Base-by-base conservation (phyloP, 2,888 invertebrate species). In the Mythimna lalbum region DNA sequence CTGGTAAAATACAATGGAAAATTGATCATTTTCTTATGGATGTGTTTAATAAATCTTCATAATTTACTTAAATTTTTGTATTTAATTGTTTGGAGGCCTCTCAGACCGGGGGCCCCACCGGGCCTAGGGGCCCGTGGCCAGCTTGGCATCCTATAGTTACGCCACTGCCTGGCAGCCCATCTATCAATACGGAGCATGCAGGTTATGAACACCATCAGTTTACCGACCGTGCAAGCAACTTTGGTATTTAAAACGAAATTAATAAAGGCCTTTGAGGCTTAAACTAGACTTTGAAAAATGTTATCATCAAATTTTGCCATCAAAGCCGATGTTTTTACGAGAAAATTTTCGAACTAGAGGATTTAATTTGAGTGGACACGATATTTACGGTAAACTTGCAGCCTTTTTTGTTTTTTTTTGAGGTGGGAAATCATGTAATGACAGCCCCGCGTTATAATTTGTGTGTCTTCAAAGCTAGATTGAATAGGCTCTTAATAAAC, bases 231-330 rank as follows among this genome's bases (percentile, higher is more conserved):
- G 7, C 47, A 72, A 62, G 47, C 49, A 63, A 70, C 43, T 64
- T 74, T 63, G 60, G 63, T 61, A 66, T 78, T 78, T 65, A 63
- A 62, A 69, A 55, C 62, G 39, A 50, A 65, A 71, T 71, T 71
- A 60, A 65, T 60, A 75, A 68, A 65, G 64, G 49, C 21, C 69
- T 78, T 67, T 73, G 63, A 39, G 7, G 79, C 78, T 55, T 63
- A 63, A 61, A 36, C n/a, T 53, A 39, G 27, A 33, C 47, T 49
- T 31, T 4, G 12, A 59, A 72, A 73, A 71, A 55, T 14, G 9
- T 0, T 79, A 75, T 79, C 63, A 70, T 75, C n/a, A 9, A 43
- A 59, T 50, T 59, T 69, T 69, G 61, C 14, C 21, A 47, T 50
- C 10, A 59, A 23, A 70, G 50, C 19, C n/a, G n/a, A 63, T 23